Conservation (phyloP, 2,888 invertebrate genomes). For the Drosophila demipolita region DNA sequence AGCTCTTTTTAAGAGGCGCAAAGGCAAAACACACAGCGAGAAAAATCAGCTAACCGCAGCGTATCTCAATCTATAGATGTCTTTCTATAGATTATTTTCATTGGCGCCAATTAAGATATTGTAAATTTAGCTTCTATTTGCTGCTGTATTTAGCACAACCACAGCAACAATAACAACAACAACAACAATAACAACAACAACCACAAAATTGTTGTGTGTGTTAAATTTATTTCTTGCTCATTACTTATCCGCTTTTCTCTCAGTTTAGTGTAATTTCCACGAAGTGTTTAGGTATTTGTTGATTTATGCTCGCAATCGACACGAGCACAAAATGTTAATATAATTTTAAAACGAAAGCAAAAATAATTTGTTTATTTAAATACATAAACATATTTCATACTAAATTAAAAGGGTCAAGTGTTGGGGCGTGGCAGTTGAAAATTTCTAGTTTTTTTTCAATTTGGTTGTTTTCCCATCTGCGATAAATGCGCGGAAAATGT, state of each 20-base stretch:
- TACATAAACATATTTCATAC: conserved; percentile 44
- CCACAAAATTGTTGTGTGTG: not conserved
- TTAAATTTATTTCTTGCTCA: conserved; percentile 4
- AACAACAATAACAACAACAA: not conserved
- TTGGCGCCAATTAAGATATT: conserved; percentile 48
- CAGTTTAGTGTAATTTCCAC: conserved; percentile 20
- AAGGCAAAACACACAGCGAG: conserved; percentile 1
- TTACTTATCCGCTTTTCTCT: conserved; percentile 16
- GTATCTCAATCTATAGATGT: conserved; percentile 24
- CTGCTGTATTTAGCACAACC: conserved; percentile 41
- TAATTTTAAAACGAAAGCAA: not conserved
- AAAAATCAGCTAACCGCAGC: not conserved
- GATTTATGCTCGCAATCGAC: conserved; percentile 7
- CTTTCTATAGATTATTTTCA: conserved; percentile 33
- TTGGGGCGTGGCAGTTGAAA: conserved; percentile 30
- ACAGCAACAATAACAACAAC: conserved; percentile 9
- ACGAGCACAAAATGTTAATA: not conserved
- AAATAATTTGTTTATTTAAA: conserved; percentile 47
- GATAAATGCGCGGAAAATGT: conserved; percentile 38
- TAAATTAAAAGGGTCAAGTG: conserved; percentile 53
- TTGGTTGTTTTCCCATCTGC: not conserved
- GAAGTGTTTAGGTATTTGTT: conserved; percentile 9
- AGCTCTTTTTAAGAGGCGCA: conserved; percentile 24
- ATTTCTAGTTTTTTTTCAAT: not conserved
- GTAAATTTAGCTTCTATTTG: conserved; percentile 46